These are phyloP conservation scores for Prietella phreatophila DNA, from an alignment of 2,113 vertebrate species.

Conservation along the genomic window DNA sequence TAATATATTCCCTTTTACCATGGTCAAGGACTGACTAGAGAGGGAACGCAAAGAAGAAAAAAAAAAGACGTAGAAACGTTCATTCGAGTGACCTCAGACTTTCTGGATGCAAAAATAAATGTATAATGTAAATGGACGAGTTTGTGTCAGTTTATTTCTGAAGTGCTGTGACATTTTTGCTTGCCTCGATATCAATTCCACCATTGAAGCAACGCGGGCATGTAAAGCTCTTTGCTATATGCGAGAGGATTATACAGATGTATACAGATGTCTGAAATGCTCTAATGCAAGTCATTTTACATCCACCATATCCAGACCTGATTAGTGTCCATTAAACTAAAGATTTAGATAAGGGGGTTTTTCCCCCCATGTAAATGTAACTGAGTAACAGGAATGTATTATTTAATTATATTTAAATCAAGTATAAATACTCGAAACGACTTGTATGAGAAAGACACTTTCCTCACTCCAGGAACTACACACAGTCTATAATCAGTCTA, in stretches of 20 bases:
- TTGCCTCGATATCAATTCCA: not conserved
- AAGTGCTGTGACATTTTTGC: not conserved
- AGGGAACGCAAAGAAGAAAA: no score
- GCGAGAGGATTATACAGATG: not conserved
- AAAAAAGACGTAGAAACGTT: not conserved
- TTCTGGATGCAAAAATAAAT: constrained; percentile 31
- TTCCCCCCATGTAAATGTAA: not conserved
- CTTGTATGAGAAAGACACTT: not conserved
- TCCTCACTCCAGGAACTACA: not conserved
- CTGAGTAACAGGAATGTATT: no score
- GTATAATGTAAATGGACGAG: not conserved
- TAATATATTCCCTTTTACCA: constrained; percentile 7
- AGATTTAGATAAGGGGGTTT: not conserved
- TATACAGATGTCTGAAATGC: not conserved
- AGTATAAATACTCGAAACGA: not conserved
- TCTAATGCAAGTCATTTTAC: not conserved
- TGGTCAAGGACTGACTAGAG: not conserved
- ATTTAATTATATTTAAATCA: not conserved
- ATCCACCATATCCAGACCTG: not conserved
- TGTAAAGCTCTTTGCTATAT: not conserved
- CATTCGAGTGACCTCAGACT: constrained; percentile 10
- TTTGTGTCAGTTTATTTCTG: not conserved
- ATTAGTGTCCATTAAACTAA: not conserved
- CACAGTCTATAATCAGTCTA: no score
- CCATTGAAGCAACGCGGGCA: not conserved